Evolutionary conservation across 2,797 vertebrate species (phyloP), one percentile per base, ranked within the genome.

Genomic region (Pseudochaenichthys georgianus): DNA sequence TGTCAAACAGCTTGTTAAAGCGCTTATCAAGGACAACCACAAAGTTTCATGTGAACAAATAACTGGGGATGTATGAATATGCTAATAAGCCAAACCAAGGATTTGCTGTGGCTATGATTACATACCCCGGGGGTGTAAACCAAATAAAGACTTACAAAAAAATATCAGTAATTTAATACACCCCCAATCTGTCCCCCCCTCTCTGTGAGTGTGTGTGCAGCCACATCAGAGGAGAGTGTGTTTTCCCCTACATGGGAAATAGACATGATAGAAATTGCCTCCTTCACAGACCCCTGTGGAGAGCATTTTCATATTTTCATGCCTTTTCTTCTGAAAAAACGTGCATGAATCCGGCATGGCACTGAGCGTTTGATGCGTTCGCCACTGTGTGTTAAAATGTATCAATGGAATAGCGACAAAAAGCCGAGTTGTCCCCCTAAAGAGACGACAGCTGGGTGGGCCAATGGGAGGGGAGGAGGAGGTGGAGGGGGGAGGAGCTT

Each of bases 271-370:
- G 90, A 94, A 94, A 93, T 87, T 91, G 91, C 87, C 88, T 93
- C 81, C 89, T 92, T 93, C 88, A 83, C 87, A 92, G 86, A 92
- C 88, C 92, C 92, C 93, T 93, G 89, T 93, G 92, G 95, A 93
- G 93, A 92, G 83, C 89, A 93, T 94, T 95, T 95, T 94, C 86
- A 92, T 91, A 93, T 94, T 92, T 92, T 84, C 91, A 90, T 90
- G 90, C 93, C 87, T 93, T 94, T 82, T 74, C 82, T 89, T 94
- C 95, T 94, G 92, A 94, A 94, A 91, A 70, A 23, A 42, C 78
- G 80, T 60, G 73, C 74, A 73, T 41, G 82, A 78, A 78, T 86
- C 77, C 85, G 81, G 86, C 81, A 10, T 84, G 83, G 83, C 86
- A 81, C 59, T 54, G 60, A 45, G 70, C 45, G 69, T 94, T 93